Evolutionary conservation across 2,888 invertebrate species (phyloP).

Genomic region (Parelbella ahira): DNA sequence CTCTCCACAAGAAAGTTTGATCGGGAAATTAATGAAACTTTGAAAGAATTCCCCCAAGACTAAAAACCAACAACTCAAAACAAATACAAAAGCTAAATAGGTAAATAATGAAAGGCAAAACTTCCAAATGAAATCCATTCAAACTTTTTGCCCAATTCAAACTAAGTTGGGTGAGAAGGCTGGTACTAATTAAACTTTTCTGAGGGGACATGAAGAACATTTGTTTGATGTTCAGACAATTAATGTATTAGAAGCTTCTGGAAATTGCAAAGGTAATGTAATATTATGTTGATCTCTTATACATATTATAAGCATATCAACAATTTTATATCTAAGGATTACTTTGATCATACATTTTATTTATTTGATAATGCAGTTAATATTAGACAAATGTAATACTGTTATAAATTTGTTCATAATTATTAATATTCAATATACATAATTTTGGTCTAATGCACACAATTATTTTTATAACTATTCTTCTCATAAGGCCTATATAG

Average conservation of each 20-base stretch:
- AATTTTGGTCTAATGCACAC: too few species aligned
- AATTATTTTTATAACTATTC: too few species aligned
- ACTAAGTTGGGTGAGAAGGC: constrained; percentile 45
- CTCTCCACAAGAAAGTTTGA: constrained; percentile 30
- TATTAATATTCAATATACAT: too few species aligned
- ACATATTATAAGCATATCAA: too few species aligned
- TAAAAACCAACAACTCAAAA: constrained; percentile 41
- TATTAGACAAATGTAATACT: too few species aligned
- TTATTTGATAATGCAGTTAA: too few species aligned
- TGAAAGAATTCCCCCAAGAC: constrained; percentile 49
- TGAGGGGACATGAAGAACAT: constrained; percentile 35
- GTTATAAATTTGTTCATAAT: too few species aligned
- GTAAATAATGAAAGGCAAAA: constrained; percentile 60
- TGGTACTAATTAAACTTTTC: constrained; percentile 52
- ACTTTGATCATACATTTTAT: too few species aligned
- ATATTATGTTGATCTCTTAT: too few species aligned
- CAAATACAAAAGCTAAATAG: constrained; percentile 56
- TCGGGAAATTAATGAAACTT: constrained; percentile 50
- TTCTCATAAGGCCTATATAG: too few species aligned
- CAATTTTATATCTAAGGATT: too few species aligned
- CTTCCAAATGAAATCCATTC: constrained; percentile 61
- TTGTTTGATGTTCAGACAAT: constrained; percentile 29
- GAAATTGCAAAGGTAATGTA: constrained; percentile 1
- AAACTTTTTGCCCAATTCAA: constrained; percentile 55
- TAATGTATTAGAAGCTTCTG: constrained; percentile 9